phyloP scores from a whole-genome alignment of 2,888 invertebrate genomes.

The Pseudococcus viburni region DNA sequence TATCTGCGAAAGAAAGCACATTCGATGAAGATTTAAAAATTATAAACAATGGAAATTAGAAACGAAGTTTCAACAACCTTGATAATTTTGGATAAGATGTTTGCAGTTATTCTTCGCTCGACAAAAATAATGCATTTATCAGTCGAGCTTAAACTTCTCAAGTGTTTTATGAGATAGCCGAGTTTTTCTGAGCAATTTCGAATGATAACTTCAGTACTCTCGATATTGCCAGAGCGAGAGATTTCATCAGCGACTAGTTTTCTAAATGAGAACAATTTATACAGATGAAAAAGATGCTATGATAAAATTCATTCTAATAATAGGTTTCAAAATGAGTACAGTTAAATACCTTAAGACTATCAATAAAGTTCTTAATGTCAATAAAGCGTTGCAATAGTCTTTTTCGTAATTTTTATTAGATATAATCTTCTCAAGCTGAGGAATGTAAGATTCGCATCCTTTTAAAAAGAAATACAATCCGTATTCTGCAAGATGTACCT shows the following conservation, averaged over 20 bases:
- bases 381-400: background rate
- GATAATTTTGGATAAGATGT: conserved; percentile 80
- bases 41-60: background rate
- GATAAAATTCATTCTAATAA: too few relatives aligned
- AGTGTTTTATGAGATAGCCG: conserved; percentile 75
- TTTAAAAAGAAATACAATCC: conserved; percentile 36
- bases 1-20: background rate
- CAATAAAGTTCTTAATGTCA: background rate
- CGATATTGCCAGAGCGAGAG: too few relatives aligned
- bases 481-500: conserved; percentile 49
- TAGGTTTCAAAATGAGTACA: too few relatives aligned
- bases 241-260: conserved; percentile 36
- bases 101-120: conserved; percentile 81
- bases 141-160: conserved; percentile 74
- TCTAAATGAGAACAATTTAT: conserved; percentile 26
- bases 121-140: conserved; percentile 78
- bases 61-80: conserved; percentile 71
- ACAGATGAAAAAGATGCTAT: background rate
- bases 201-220: too few relatives aligned
- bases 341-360: background rate
- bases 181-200: conserved; percentile 78
- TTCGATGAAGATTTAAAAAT: background rate
- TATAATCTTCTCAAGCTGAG: conserved; percentile 46
- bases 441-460: conserved; percentile 7
- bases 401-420: background rate